Evolutionary conservation across 2,888 invertebrate species (phyloP).

Genomic region (Heliconius cydno): DNA sequence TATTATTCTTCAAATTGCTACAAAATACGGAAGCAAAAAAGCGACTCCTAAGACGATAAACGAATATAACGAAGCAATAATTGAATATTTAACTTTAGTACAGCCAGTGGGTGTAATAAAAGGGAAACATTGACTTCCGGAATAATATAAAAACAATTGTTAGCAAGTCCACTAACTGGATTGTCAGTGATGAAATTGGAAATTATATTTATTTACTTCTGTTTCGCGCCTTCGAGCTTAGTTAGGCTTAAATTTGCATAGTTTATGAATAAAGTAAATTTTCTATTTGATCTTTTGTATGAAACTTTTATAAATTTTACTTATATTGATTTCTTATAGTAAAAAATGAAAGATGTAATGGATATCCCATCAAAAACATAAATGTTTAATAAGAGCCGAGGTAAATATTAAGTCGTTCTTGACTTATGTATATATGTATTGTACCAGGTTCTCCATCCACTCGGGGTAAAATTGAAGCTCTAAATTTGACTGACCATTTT

Average conservation of each 20-base stretch:
- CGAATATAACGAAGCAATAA: background rate
- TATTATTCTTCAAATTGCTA: background rate
- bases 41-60: background rate
- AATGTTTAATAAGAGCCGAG: too few species aligned
- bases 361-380: too few species aligned
- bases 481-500: too few species aligned
- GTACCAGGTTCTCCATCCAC: too few species aligned
- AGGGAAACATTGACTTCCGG: background rate
- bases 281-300: background rate
- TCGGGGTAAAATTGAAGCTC: too few species aligned
- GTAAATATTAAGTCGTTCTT: too few species aligned
- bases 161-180: slow-evolving; percentile 13
- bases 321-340: background rate
- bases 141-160: slow-evolving; percentile 15
- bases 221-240: slow-evolving; percentile 25
- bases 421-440: too few species aligned
- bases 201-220: slow-evolving; percentile 31
- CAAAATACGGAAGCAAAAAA: background rate
- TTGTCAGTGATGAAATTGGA: slow-evolving; percentile 23
- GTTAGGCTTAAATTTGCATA: slow-evolving; percentile 24
- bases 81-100: slow-evolving; percentile 2
- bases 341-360: too few species aligned
- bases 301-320: background rate
- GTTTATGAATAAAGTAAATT: slow-evolving; percentile 16
- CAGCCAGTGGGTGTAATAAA: background rate